Percentiles rank a stretch among this genome's conserved stretches.
Evolutionary conservation across 2,888 invertebrate species (phyloP).

Genomic region (Volucella inanis): DNA sequence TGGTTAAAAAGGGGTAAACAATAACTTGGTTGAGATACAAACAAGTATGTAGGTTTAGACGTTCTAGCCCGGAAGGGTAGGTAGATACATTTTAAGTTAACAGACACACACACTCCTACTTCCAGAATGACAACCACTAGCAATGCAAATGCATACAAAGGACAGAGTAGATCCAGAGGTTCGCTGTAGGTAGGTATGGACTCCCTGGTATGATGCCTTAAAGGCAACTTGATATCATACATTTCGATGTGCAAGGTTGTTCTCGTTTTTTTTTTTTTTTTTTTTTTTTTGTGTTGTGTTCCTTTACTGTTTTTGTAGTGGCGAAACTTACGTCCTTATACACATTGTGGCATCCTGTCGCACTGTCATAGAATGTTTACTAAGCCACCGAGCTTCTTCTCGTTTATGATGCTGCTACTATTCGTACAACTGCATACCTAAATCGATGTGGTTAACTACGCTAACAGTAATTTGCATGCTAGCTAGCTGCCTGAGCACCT

Average conservation of each 20-base stretch:
- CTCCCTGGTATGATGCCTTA: constrained; percentile 50
- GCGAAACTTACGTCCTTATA: constrained; percentile 63
- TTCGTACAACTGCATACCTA: constrained; percentile 24
- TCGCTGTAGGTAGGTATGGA: constrained; percentile 18
- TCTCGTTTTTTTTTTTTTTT: constrained; percentile 13
- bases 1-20: constrained; percentile 36
- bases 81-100: constrained; percentile 25
- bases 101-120: constrained; percentile 2
- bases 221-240: constrained; percentile 61
- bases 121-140: constrained; percentile 44
- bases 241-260: constrained; percentile 64
- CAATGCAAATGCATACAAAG: constrained; percentile 37
- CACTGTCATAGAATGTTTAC: constrained; percentile 61
- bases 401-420: neutral
- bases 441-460: constrained; percentile 68
- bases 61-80: constrained; percentile 14
- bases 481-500: constrained; percentile 3
- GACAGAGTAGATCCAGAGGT: constrained; percentile 43
- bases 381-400: constrained; percentile 31
- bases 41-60: neutral
- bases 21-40: constrained; percentile 10
- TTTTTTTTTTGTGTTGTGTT: neutral
- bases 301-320: constrained; percentile 14
- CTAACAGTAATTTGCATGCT: constrained; percentile 68
- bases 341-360: constrained; percentile 52